Conservation (phyloP, 2,888 invertebrate genomes). For the Taphrorychus bicolor region DNA sequence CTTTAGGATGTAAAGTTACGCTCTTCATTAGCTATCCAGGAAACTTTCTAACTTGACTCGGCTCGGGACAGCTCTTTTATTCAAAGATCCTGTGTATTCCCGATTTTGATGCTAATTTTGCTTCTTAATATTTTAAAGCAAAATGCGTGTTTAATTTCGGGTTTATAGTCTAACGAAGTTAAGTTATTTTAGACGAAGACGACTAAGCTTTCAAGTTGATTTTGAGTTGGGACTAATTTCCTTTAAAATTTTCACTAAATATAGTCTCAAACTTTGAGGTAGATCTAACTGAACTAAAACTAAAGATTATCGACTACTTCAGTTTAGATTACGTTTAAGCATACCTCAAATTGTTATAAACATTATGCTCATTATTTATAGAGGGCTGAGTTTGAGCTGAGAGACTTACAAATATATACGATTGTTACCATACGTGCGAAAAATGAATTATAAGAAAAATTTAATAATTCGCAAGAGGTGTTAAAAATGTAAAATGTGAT, state of each 20-base stretch:
- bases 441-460: neutral
- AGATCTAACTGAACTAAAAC: too few species aligned
- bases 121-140: conserved; percentile 1
- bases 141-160: conserved; percentile 15
- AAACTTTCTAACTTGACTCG: neutral
- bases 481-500: conserved; percentile 9
- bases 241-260: too few species aligned
- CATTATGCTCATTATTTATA: too few species aligned
- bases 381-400: too few species aligned
- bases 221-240: neutral
- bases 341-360: too few species aligned
- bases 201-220: neutral
- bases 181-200: neutral
- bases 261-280: too few species aligned
- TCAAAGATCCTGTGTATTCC: neutral
- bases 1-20: neutral
- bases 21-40: neutral
- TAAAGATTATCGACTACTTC: too few species aligned
- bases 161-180: neutral
- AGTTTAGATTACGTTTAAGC: too few species aligned
- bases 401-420: too few species aligned
- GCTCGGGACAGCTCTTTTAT: neutral
- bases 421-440: too few species aligned
- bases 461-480: neutral
- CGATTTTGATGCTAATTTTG: conserved; percentile 15